Percentiles rank a stretch among this genome's conserved stretches.
These are phyloP conservation scores for Mobula birostris DNA, from an alignment of 2,113 vertebrate genomes.

Conservation along the genomic window DNA sequence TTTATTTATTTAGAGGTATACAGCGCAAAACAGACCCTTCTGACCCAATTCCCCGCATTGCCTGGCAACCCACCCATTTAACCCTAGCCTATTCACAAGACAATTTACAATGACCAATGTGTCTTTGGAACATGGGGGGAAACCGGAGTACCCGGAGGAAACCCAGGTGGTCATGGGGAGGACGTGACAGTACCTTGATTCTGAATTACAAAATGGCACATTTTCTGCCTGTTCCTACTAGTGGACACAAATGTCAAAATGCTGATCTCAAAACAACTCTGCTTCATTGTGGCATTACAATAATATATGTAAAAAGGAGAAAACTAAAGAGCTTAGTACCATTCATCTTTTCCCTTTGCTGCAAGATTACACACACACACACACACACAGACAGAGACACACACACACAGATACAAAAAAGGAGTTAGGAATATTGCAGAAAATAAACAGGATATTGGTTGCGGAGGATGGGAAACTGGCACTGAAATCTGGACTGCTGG, in stretches of 20 bases:
- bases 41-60: no score
- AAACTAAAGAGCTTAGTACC: neutral
- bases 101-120: no score
- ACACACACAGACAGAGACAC: neutral
- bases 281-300: neutral
- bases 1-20: no score
- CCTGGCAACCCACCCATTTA: no score
- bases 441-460: slow-evolving; percentile 30
- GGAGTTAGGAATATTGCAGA: neutral
- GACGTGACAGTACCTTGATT: neutral
- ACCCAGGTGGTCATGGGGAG: no score
- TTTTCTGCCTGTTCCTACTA: slow-evolving; percentile 13
- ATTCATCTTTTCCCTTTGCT: neutral
- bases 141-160: no score
- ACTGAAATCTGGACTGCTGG: slow-evolving; percentile 21
- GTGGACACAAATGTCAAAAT: neutral
- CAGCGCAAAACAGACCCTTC: no score
- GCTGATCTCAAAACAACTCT: neutral
- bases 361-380: neutral
- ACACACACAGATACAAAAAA: neutral
- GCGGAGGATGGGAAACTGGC: slow-evolving; percentile 36
- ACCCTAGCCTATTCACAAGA: no score
- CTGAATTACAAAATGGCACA: slow-evolving; percentile 10
- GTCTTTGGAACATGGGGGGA: no score
- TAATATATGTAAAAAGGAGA: neutral